A percentile compares a stretch with the other conserved stretches of the same genome.
These are phyloP conservation scores for Seladonia tumulorum DNA, from an alignment of 2,888 invertebrate genomes.

Conservation along the genomic window DNA sequence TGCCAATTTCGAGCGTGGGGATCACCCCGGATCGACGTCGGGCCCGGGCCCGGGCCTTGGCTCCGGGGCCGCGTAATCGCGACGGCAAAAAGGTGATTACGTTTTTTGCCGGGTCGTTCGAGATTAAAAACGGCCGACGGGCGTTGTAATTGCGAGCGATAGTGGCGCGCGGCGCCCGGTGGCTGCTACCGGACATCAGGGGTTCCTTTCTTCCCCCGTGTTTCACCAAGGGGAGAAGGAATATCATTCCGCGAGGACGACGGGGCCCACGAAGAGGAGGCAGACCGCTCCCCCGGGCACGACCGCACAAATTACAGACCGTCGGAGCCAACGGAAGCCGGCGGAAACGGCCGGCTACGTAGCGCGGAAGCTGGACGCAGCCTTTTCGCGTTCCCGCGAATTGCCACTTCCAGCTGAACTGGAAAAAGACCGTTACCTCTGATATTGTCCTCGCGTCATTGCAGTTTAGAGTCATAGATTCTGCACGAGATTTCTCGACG, in stretches of 20 bases:
- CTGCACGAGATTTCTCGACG: neutral
- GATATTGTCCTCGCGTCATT: neutral
- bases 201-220: conserved; percentile 30
- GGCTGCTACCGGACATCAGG: conserved; percentile 64
- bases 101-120: conserved; percentile 72
- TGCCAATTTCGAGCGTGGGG: conserved; percentile 64
- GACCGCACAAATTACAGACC: conserved; percentile 82
- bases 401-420: neutral
- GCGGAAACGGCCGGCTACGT: conserved; percentile 66
- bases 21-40: conserved; percentile 29
- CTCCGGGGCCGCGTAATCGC: conserved; percentile 55
- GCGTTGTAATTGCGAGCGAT: conserved; percentile 76
- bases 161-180: conserved; percentile 58
- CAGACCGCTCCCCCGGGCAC: conserved; percentile 74
- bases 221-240: conserved; percentile 46
- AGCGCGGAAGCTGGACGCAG: conserved; percentile 22
- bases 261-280: conserved; percentile 42
- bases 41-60: conserved; percentile 1
- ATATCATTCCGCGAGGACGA: conserved; percentile 72
- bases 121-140: conserved; percentile 74
- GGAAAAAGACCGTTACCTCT: neutral
- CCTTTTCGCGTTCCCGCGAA: conserved; percentile 30
- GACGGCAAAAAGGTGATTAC: conserved; percentile 73
- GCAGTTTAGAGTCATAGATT: neutral
- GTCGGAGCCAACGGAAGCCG: conserved; percentile 64